These are phyloP conservation scores for Dicrostonyx torquatus DNA, from an alignment of 2,797 vertebrate species.

Conservation along the genomic window DNA sequence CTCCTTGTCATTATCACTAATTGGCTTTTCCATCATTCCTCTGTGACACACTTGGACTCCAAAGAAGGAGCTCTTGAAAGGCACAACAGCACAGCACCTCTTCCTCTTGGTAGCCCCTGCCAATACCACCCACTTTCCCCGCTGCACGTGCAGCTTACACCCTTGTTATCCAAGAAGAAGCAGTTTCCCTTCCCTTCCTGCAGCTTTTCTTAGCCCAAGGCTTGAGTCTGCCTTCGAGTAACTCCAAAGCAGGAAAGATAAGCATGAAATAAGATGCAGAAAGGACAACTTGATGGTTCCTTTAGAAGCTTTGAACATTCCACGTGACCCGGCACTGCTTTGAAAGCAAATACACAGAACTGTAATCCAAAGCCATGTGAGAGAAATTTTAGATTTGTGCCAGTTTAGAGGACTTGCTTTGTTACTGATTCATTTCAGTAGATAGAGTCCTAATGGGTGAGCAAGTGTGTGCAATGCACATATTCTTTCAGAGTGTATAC, in stretches of 20 bases:
- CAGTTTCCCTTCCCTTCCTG: background rate
- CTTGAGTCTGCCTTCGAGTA: background rate
- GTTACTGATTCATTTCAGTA: background rate
- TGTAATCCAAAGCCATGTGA: background rate
- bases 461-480: background rate
- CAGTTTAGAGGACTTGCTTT: background rate
- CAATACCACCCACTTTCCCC: background rate
- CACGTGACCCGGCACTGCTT: background rate
- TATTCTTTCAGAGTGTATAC: constrained; percentile 2
- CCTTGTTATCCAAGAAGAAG: background rate
- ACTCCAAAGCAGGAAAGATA: background rate
- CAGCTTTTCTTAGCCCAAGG: background rate
- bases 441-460: constrained; percentile 11
- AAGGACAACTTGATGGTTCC: background rate
- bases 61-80: background rate
- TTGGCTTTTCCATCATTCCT: background rate
- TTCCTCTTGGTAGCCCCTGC: background rate
- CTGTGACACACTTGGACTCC: background rate
- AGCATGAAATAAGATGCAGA: background rate
- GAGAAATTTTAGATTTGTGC: background rate
- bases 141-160: background rate
- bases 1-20: background rate
- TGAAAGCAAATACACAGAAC: constrained; percentile 10
- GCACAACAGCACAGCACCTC: background rate
- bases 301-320: background rate